phyloP scores from a whole-genome alignment of 2,113 vertebrate species.

The Nymphicus hollandicus region DNA sequence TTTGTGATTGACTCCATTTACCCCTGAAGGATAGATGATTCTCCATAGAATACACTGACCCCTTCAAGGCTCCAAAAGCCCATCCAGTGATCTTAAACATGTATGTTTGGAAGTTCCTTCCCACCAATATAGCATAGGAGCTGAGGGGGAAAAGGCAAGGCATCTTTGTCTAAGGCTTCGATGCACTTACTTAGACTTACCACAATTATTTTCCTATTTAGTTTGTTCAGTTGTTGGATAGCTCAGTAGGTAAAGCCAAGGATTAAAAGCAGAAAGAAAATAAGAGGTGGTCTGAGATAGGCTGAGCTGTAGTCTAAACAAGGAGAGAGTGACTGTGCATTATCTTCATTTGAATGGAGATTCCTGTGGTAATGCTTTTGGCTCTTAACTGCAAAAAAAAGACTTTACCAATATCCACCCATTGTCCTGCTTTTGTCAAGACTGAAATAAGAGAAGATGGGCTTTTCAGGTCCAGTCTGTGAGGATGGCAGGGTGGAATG shows the following conservation, averaged over 20 bases:
- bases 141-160: conserved; percentile 59
- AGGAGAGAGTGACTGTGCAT: conserved; percentile 67
- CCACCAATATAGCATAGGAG: conserved; percentile 52
- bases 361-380: conserved; percentile 70
- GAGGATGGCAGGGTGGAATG: conserved; percentile 73
- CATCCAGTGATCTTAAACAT: conserved; percentile 49
- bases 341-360: conserved; percentile 81
- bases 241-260: conserved; percentile 65
- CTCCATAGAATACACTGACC: conserved; percentile 8
- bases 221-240: conserved; percentile 67
- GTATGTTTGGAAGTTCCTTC: conserved; percentile 59
- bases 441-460: conserved; percentile 71
- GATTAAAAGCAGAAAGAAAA: conserved; percentile 80
- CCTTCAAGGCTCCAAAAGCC: conserved; percentile 48
- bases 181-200: conserved; percentile 71
- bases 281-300: conserved; percentile 68
- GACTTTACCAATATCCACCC: conserved; percentile 71
- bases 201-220: conserved; percentile 73
- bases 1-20: neutral
- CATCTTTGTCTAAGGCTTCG: conserved; percentile 73
- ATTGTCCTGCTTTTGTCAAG: conserved; percentile 85
- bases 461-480: conserved; percentile 71
- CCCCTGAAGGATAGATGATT: neutral
- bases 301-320: conserved; percentile 72
- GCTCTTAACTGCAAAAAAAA: conserved; percentile 61